Conservation (phyloP, 2,888 invertebrate genomes). For the Diloba caeruleocephala region DNA sequence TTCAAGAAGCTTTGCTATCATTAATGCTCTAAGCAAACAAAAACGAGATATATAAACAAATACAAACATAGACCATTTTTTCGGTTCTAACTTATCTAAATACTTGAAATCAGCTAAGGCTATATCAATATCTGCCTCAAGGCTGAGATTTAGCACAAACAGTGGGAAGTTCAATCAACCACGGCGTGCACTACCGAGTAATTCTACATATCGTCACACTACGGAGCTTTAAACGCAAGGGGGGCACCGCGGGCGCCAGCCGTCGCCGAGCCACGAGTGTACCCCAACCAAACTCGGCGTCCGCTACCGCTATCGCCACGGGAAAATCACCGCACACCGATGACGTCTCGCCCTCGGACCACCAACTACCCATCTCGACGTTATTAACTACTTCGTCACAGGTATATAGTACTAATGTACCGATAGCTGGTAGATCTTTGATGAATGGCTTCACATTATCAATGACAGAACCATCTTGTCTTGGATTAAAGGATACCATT, state of each 20-base stretch:
- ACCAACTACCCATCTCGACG: constrained; percentile 1
- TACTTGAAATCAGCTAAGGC: constrained; percentile 13
- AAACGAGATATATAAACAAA: constrained; percentile 3
- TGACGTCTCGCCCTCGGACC: not conserved
- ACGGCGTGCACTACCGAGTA: not conserved
- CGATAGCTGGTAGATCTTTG: constrained; percentile 1
- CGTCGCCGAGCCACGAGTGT: constrained; percentile 3
- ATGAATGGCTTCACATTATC: not conserved
- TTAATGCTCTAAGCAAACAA: constrained; percentile 1
- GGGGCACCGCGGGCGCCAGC: constrained; percentile 6
- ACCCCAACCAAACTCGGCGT: constrained; percentile 1
- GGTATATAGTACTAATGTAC: constrained; percentile 1
- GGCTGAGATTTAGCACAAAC: not conserved
- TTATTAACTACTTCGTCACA: not conserved
- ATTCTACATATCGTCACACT: not conserved
- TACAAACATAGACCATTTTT: constrained; percentile 5
- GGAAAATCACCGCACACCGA: not conserved
- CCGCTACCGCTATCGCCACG: not conserved
- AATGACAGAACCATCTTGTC: constrained; percentile 4
- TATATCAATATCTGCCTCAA: constrained; percentile 3
- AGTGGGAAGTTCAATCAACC: not conserved
- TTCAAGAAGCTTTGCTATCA: constrained; percentile 4
- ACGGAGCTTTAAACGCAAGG: constrained; percentile 17
- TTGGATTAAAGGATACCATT: constrained; percentile 12
- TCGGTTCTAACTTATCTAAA: constrained; percentile 7